Conservation (phyloP, 2,888 invertebrate genomes). For the Stenolophus ochropezus region DNA sequence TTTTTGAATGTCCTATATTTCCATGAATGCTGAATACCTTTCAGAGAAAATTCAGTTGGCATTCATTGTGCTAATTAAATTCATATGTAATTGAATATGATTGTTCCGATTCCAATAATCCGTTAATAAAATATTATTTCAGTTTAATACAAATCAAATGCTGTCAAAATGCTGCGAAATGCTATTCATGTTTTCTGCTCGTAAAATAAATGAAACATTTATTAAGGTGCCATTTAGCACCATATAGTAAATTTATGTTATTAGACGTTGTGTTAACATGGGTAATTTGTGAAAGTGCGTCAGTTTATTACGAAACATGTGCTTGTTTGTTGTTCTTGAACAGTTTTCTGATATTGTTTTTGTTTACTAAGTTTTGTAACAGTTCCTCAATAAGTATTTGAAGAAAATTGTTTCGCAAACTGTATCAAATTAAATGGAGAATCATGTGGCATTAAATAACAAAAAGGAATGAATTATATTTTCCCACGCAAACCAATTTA, state of each 20-base stretch:
- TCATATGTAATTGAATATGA: too few relatives aligned
- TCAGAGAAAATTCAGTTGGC: too few relatives aligned
- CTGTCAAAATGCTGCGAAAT: background rate
- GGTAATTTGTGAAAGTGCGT: background rate
- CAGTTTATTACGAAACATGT: background rate
- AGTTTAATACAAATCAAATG: background rate
- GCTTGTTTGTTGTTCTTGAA: background rate
- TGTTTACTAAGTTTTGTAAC: background rate
- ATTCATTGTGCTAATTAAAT: too few relatives aligned
- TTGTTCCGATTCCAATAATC: background rate
- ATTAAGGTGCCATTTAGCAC: background rate
- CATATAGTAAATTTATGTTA: conserved; percentile 7
- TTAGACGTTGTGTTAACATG: background rate
- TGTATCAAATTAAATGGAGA: background rate
- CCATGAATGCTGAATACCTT: too few relatives aligned
- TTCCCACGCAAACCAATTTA: too few relatives aligned
- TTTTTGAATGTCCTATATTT: too few relatives aligned
- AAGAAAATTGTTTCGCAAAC: background rate
- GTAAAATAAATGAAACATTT: conserved; percentile 13
- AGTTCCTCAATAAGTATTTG: background rate
- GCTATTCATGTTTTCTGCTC: background rate
- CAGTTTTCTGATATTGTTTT: background rate
- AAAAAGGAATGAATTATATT: background rate
- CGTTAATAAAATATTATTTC: background rate
- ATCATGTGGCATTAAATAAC: background rate